These are phyloP conservation scores for Drosophila carrolli DNA, from an alignment of 1,140 invertebrate genomes.

Conservation along the genomic window DNA sequence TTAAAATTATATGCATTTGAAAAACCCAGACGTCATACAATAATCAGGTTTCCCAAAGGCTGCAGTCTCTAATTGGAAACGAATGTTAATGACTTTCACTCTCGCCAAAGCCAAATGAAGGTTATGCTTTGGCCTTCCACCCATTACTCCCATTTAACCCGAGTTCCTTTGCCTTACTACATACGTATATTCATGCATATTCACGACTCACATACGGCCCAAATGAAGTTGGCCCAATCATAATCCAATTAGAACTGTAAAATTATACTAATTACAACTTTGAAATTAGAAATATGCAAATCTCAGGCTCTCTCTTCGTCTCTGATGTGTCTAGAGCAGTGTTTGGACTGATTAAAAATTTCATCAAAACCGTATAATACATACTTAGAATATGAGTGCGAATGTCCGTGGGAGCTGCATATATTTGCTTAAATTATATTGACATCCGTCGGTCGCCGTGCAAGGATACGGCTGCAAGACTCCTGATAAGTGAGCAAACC, in stretches of 20 bases:
- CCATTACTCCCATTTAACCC: conserved; percentile 5
- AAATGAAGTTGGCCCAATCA: conserved; percentile 76
- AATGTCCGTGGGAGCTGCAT: conserved; percentile 55
- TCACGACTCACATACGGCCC: conserved; percentile 54
- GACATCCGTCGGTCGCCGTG: conserved; percentile 60
- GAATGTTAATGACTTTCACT: conserved; percentile 71
- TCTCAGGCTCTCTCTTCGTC: conserved; percentile 26
- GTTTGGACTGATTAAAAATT: conserved; percentile 76
- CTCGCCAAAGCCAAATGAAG: conserved; percentile 51
- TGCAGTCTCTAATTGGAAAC: conserved; percentile 60
- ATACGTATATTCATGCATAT: conserved; percentile 57
- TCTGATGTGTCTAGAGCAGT: conserved; percentile 40
- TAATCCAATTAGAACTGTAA: conserved; percentile 81
- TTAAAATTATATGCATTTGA: background rate
- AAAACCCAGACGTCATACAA: background rate
- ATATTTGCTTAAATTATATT: conserved; percentile 81
- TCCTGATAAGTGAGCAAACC: conserved; percentile 73
- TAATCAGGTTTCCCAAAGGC: background rate
- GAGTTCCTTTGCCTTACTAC: background rate
- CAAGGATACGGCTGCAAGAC: conserved; percentile 64
- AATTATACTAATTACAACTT: conserved; percentile 84
- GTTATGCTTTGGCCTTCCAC: conserved; percentile 51
- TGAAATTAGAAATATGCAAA: conserved; percentile 83
- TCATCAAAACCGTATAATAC: conserved; percentile 39
- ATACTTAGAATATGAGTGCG: conserved; percentile 11